phyloP scores from a whole-genome alignment of 2,113 vertebrate species.

The Puntigrus tetrazona region DNA sequence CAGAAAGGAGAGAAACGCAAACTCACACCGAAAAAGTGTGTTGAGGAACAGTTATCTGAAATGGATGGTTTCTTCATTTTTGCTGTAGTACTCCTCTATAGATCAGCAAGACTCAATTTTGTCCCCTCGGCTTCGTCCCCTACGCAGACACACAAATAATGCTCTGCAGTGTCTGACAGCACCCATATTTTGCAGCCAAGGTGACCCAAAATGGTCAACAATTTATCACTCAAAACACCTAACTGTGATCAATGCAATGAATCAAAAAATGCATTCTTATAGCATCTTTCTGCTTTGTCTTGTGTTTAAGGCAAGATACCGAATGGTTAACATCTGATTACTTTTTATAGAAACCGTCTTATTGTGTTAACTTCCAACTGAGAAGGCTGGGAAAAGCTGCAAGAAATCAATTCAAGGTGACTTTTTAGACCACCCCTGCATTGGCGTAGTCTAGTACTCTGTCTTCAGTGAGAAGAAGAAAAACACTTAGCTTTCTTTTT shows the following conservation, averaged over 20 bases:
- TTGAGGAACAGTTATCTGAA: background rate
- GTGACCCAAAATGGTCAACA: background rate
- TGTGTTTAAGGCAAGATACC: background rate
- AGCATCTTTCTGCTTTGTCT: background rate
- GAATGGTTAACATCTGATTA: background rate
- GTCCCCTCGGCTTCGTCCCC: background rate
- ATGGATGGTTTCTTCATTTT: background rate
- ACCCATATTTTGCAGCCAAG: background rate
- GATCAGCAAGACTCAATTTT: conserved; percentile 7
- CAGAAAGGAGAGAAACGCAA: background rate
- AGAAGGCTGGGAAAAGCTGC: conserved; percentile 4
- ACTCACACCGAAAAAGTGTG: background rate
- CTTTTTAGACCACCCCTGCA: conserved; percentile 14
- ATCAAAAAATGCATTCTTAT: background rate
- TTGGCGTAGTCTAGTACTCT: background rate
- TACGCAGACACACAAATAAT: background rate
- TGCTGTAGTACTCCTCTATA: background rate
- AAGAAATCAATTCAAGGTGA: conserved; percentile 36
- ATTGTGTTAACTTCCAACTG: conserved; percentile 17
- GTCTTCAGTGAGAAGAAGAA: conserved; percentile 8
- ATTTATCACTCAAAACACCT: background rate
- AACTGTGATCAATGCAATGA: too few species aligned
- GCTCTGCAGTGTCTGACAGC: background rate
- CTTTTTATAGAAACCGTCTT: background rate
- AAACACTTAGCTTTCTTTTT: conserved; percentile 42